Evolutionary conservation across 2,113 vertebrate species (phyloP).

Genomic region (Kryptolebias marmoratus): DNA sequence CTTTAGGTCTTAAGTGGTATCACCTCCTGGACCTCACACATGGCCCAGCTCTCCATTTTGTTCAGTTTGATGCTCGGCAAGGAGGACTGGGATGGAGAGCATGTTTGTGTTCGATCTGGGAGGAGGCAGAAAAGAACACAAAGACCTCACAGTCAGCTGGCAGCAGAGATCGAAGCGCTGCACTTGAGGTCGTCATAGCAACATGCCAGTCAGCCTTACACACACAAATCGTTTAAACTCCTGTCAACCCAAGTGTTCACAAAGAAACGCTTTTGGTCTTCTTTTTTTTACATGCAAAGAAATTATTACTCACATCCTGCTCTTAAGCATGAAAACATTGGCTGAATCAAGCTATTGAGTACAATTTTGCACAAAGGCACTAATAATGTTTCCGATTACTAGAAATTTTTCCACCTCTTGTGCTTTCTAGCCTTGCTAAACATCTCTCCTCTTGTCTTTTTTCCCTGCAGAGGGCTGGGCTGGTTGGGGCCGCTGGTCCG

Average conservation of each 20-base stretch:
- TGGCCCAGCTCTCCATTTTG: neutral
- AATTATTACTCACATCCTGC: slow-evolving; percentile 32
- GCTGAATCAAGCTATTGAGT: slow-evolving; percentile 1
- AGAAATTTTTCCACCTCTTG: neutral
- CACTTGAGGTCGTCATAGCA: slow-evolving; percentile 73
- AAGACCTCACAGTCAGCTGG: slow-evolving; percentile 65
- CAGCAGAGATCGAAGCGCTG: slow-evolving; percentile 67
- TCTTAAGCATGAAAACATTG: neutral
- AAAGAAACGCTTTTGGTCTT: slow-evolving; percentile 12
- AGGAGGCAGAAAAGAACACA: slow-evolving; percentile 50
- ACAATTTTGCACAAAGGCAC: neutral
- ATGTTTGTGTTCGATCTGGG: slow-evolving; percentile 27
- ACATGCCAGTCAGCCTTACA: slow-evolving; percentile 47
- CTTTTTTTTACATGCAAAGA: slow-evolving; percentile 17
- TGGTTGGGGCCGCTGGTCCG: slow-evolving; percentile 92
- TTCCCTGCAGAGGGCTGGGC: slow-evolving; percentile 89
- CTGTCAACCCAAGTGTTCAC: slow-evolving; percentile 14
- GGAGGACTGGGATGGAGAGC: slow-evolving; percentile 27
- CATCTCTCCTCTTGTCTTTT: slow-evolving; percentile 27
- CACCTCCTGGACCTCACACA: slow-evolving; percentile 48
- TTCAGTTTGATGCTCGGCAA: slow-evolving; percentile 13
- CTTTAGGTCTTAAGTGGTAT: slow-evolving; percentile 53
- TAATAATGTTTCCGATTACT: neutral
- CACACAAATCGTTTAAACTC: slow-evolving; percentile 15
- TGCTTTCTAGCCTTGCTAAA: slow-evolving; percentile 12